phyloP scores from a whole-genome alignment of 1,140 invertebrate species.

The Acromyrmex heyeri region DNA sequence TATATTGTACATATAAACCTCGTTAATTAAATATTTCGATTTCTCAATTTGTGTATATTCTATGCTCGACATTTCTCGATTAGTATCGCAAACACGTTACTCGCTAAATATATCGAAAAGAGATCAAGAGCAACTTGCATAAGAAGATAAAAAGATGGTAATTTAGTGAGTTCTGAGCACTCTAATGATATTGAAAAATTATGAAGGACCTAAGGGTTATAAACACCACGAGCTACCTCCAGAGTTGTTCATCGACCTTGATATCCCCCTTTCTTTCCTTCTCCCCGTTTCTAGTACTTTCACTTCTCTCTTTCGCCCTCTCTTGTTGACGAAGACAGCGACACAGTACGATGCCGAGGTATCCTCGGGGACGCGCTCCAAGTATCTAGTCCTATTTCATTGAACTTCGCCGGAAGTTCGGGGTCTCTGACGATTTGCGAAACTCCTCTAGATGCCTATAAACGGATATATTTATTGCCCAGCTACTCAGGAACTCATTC shows the following conservation, averaged over 20 bases:
- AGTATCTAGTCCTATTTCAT: conserved; percentile 64
- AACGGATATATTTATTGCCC: conserved; percentile 74
- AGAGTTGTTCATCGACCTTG: conserved; percentile 34
- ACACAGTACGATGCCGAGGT: background rate
- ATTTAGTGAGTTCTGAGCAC: background rate
- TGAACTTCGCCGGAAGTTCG: conserved; percentile 59
- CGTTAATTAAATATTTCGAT: conserved; percentile 38
- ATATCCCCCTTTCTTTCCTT: background rate
- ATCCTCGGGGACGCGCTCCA: conserved; percentile 41
- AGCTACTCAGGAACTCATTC: conserved; percentile 63
- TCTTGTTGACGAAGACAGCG: conserved; percentile 5
- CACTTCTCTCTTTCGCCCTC: background rate
- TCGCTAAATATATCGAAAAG: background rate
- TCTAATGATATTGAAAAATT: conserved; percentile 31
- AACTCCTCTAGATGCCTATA: conserved; percentile 73
- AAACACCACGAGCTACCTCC: background rate
- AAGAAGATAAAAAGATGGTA: background rate
- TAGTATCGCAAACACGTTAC: conserved; percentile 4
- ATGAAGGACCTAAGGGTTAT: background rate
- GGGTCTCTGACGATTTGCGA: conserved; percentile 69
- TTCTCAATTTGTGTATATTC: background rate
- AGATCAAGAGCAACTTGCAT: background rate
- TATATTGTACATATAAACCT: too few species aligned
- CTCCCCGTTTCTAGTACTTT: background rate
- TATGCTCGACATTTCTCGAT: conserved; percentile 1